Conservation (phyloP, 2,888 invertebrate genomes). For the Epirrhoe tristata region DNA sequence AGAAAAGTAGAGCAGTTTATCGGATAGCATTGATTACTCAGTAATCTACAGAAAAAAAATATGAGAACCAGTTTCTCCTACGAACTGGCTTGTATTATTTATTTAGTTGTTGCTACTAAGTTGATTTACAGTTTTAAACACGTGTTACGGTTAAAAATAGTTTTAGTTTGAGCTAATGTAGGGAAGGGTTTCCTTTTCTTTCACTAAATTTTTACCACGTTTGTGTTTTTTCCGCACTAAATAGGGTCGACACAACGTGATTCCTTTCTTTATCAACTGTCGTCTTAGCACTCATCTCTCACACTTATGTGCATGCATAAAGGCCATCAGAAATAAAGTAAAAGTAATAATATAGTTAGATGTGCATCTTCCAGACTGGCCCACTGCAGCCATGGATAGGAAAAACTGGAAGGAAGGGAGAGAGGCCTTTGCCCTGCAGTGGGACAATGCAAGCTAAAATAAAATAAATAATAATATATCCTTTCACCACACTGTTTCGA, state of each 20-base stretch:
- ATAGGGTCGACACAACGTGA: background rate
- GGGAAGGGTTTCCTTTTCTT: no score
- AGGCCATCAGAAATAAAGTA: background rate
- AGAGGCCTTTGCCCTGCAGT: no score
- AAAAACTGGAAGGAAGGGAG: no score
- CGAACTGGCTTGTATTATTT: background rate
- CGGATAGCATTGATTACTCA: background rate
- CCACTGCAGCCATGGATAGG: no score
- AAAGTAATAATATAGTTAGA: no score
- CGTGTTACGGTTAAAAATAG: background rate
- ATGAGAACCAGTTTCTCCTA: background rate
- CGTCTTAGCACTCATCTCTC: background rate
- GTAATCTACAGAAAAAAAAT: background rate
- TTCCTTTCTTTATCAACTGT: background rate
- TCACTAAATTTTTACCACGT: no score
- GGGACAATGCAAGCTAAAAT: no score
- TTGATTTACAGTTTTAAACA: background rate
- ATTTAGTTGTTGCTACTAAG: background rate
- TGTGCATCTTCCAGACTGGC: no score
- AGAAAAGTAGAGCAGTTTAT: slow-evolving; percentile 1
- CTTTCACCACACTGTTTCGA: no score
- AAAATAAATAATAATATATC: no score
- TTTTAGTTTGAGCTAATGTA: background rate
- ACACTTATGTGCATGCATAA: background rate
- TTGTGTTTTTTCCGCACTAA: background rate